Evolutionary conservation across 2,888 invertebrate genomes (phyloP).

Genomic region (Saturnia pavonia): DNA sequence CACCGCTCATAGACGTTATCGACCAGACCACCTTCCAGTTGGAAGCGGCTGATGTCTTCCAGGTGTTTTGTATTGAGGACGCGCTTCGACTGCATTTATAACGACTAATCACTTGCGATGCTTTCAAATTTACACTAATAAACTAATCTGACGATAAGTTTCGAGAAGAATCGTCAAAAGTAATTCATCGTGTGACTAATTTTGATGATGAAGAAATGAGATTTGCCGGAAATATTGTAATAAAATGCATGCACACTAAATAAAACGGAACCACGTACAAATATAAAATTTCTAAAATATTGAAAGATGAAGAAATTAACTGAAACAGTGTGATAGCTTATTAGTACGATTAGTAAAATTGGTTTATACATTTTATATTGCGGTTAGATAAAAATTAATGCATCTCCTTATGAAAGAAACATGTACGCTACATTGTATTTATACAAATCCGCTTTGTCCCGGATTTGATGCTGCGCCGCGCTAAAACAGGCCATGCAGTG

Average conservation of each 20-base stretch:
- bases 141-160: neutral
- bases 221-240: neutral
- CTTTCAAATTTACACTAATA: neutral
- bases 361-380: too few species aligned
- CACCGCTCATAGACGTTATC: constrained; percentile 97
- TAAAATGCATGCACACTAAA: neutral
- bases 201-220: neutral
- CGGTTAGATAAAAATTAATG: too few species aligned
- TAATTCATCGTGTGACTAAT: neutral
- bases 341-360: neutral
- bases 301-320: neutral
- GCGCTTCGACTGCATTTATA: neutral
- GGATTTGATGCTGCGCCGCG: too few species aligned
- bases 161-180: neutral
- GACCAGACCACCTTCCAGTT: constrained; percentile 87
- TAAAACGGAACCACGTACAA: neutral
- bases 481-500: too few species aligned
- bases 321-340: neutral
- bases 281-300: neutral
- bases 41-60: constrained; percentile 55
- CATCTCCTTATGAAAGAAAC: too few species aligned
- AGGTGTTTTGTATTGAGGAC: constrained; percentile 44
- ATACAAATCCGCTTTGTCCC: too few species aligned
- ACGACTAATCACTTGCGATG: neutral
- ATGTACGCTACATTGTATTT: too few species aligned